Conservation (phyloP, 2,888 invertebrate genomes). For the Nephrotoma guestfalica region DNA sequence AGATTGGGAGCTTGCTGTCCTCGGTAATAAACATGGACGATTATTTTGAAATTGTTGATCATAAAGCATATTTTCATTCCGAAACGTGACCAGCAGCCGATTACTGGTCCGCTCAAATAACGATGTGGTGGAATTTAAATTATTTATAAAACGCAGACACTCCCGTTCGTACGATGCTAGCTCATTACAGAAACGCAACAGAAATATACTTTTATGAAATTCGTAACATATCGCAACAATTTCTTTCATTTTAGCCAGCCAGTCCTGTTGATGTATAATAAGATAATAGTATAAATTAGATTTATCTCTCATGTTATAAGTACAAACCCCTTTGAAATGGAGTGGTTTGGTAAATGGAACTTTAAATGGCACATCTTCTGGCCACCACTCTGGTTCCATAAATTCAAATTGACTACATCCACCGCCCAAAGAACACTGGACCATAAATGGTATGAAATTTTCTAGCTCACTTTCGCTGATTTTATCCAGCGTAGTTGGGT, state of each 20-base stretch:
- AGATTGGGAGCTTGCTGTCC: conserved; percentile 24
- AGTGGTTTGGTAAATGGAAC: conserved; percentile 47
- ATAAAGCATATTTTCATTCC: conserved; percentile 52
- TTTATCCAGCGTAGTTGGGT: conserved; percentile 49
- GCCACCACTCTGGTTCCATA: conserved; percentile 55
- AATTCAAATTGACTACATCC: conserved; percentile 34
- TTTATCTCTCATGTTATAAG: not conserved
- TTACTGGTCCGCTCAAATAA: conserved; percentile 49
- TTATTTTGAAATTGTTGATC: conserved; percentile 26
- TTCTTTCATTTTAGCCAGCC: conserved; percentile 46
- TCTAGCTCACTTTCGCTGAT: conserved; percentile 48
- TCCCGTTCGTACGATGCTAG: conserved; percentile 48
- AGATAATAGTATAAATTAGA: not conserved
- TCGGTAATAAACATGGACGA: conserved; percentile 34
- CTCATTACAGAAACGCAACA: conserved; percentile 54
- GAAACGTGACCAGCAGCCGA: conserved; percentile 55
- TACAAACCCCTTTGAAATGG: conserved; percentile 32
- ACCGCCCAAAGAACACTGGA: conserved; percentile 57
- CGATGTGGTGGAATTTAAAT: conserved; percentile 58
- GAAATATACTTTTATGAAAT: conserved; percentile 54
- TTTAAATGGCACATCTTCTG: conserved; percentile 45
- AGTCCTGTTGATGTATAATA: conserved; percentile 28
- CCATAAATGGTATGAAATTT: conserved; percentile 59
- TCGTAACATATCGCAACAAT: conserved; percentile 55
- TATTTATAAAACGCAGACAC: conserved; percentile 51